Evolutionary conservation across 2,113 vertebrate genomes (phyloP), one percentile per base, ranked within the genome.

Genomic region (Spea multiplicata): DNA sequence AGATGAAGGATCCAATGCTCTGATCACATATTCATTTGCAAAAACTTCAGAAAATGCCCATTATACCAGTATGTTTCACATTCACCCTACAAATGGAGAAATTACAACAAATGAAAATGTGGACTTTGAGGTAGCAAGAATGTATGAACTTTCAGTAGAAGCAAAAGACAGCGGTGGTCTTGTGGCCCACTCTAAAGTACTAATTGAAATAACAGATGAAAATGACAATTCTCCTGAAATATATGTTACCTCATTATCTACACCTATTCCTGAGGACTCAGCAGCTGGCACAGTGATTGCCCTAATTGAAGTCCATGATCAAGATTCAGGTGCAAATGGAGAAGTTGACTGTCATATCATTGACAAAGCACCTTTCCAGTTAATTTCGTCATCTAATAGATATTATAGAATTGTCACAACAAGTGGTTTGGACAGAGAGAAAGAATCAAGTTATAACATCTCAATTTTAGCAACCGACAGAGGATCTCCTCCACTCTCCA

Each of bases 391-490:
- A 16, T 89, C 88, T 13, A 83, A 66, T 12, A 86, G 81, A 72
- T 90, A 87, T 70, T 89, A 86, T 65, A 90, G 82, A 80, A 5
- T 91, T 13, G 76, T 87, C 6, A 91, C 87, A 83, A 75, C 87
- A 53, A 70, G 66, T 14, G 8, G 46, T 3, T 53, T 91, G 55
- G 88, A 91, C 45, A 64, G 88, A 5, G 89, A 91, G 80, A 82
- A 85, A 75, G 4, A 66, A 12, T n/a, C 83, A 0, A 83, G 87
- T 17, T 87, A 89, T 74, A 89, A 89, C 5, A 13, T 91, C 73
- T 87, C 83, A 0, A 78, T 92, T 48, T 81, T 55, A 6, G 86
- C 84, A 76, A 82, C 76, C 6, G 90, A 91, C 71, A 83, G 70
- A 3, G 90, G 90, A 4, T 82, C 80, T 57, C 87, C 87, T 0